phyloP scores from a whole-genome alignment of 2,797 vertebrate species.

The Artibeus lituratus region DNA sequence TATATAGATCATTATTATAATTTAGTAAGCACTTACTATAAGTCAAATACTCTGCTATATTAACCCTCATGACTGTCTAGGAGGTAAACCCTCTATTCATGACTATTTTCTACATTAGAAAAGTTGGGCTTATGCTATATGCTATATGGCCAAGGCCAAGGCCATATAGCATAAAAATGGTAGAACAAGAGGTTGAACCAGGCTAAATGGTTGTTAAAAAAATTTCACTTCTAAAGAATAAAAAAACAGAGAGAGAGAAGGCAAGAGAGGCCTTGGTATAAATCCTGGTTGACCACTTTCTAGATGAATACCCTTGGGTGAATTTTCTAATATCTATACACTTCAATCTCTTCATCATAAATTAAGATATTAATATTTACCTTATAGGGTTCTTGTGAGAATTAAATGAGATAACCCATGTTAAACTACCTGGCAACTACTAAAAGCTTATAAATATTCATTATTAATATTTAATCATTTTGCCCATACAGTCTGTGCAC shows the following conservation, averaged over 20 bases:
- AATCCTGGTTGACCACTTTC: not conserved
- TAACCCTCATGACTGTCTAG: not conserved
- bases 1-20: constrained; percentile 31
- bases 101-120: not conserved
- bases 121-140: not conserved
- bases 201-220: not conserved
- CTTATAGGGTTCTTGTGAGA: not conserved
- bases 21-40: constrained; percentile 7
- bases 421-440: not conserved
- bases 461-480: constrained; percentile 37
- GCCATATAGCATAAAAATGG: not conserved
- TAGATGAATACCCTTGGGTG: not conserved
- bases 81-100: constrained; percentile 1
- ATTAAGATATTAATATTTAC: not conserved
- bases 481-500: not conserved
- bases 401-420: constrained; percentile 5
- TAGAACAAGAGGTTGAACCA: not conserved
- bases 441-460: constrained; percentile 44
- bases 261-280: not conserved
- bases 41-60: not conserved
- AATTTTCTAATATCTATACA: not conserved
- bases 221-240: not conserved
- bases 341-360: constrained; percentile 44
- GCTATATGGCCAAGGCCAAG: not conserved
- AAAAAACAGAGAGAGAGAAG: not conserved